Percentiles rank a stretch among this genome's conserved stretches.
These are phyloP conservation scores for Alloplasta piceator DNA, from an alignment of 2,888 invertebrate genomes.

Conservation along the genomic window DNA sequence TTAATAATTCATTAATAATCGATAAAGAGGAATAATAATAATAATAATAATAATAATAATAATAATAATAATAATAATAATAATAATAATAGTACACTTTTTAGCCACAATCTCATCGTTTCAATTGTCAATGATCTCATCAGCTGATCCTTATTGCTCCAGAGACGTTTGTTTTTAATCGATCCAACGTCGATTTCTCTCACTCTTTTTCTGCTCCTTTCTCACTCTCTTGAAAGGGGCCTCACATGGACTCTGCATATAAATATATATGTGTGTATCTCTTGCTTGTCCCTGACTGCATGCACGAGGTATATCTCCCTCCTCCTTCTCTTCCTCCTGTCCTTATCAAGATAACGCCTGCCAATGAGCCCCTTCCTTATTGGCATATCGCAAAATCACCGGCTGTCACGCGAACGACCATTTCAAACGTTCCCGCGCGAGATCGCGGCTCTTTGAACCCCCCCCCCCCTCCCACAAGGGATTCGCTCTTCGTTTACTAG, in stretches of 20 bases:
- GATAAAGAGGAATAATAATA: no score
- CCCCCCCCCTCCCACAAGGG: slow-evolving; percentile 55
- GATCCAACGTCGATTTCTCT: not conserved
- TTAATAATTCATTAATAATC: no score
- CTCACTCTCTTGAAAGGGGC: slow-evolving; percentile 7
- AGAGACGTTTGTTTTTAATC: slow-evolving; percentile 20
- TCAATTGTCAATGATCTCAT: slow-evolving; percentile 6
- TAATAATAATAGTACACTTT: no score
- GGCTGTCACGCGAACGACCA: slow-evolving; percentile 67
- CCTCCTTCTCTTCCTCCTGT: slow-evolving; percentile 5
- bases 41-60: no score
- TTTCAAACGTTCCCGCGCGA: slow-evolving; percentile 59
- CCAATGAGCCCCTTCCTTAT: slow-evolving; percentile 71
- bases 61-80: no score
- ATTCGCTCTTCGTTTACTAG: slow-evolving; percentile 16
- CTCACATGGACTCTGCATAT: not conserved
- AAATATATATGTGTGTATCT: no score
- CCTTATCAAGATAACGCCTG: slow-evolving; percentile 65
- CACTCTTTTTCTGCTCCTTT: slow-evolving; percentile 7
- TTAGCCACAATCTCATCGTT: no score
- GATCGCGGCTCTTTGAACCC: slow-evolving; percentile 67
- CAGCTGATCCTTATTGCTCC: slow-evolving; percentile 9
- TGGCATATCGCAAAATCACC: slow-evolving; percentile 75
- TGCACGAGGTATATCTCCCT: no score
- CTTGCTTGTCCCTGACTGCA: no score